These are phyloP conservation scores for Amphibalanus amphitrite DNA, from an alignment of 1,140 invertebrate genomes.

Conservation along the genomic window DNA sequence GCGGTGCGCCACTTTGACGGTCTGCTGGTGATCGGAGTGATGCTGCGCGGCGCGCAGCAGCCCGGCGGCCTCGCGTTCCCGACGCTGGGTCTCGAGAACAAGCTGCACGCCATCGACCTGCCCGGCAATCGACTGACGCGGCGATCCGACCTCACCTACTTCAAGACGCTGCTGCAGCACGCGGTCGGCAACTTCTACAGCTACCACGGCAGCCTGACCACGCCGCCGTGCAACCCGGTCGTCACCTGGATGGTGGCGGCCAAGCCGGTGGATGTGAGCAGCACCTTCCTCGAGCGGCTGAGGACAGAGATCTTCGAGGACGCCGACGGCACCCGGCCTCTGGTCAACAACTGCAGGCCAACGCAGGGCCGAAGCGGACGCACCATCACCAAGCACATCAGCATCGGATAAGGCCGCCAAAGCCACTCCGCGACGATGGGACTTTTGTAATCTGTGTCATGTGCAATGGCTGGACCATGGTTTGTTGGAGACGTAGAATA, in stretches of 20 bases:
- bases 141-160: constrained; percentile 10
- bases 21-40: constrained; percentile 51
- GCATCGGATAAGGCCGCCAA: too few species aligned
- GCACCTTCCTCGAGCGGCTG: neutral
- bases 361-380: constrained; percentile 21
- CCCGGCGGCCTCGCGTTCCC: too few species aligned
- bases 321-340: neutral
- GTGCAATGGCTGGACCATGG: too few species aligned
- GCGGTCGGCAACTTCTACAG: constrained; percentile 43
- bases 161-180: constrained; percentile 33
- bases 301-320: constrained; percentile 10
- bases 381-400: neutral
- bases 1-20: constrained; percentile 53
- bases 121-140: too few species aligned
- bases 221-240: constrained; percentile 34
- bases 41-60: constrained; percentile 38
- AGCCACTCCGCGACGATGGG: too few species aligned
- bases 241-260: constrained; percentile 35
- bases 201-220: constrained; percentile 46
- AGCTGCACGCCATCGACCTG: too few species aligned
- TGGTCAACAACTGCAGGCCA: constrained; percentile 25
- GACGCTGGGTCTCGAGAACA: neutral
- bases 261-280: too few species aligned
- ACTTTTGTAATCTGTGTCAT: too few species aligned
- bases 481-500: too few species aligned